These are phyloP conservation scores for Gymnocypris eckloni DNA, from an alignment of 2,797 vertebrate species.

Conservation along the genomic window DNA sequence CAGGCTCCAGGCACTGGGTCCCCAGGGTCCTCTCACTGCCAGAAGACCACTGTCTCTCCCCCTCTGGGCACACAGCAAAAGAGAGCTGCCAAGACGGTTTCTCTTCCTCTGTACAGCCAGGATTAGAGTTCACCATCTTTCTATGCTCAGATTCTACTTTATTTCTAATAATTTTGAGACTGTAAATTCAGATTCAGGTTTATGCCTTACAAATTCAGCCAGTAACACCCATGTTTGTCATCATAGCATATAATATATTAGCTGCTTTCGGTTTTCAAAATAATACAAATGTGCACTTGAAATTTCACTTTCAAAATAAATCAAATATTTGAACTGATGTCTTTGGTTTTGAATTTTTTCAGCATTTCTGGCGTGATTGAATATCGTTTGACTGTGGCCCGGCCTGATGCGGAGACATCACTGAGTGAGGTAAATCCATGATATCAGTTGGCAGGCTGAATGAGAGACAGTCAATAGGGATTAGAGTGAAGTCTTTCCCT, in stretches of 20 bases:
- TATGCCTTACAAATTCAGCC: background rate
- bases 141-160: conserved; percentile 7
- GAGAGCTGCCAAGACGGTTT: background rate
- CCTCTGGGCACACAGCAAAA: conserved; percentile 11
- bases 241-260: background rate
- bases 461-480: conserved; percentile 75
- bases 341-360: background rate
- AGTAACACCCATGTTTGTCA: background rate
- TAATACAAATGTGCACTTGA: background rate
- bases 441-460: conserved; percentile 79
- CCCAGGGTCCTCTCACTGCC: conserved; percentile 81
- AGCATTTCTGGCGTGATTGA: background rate
- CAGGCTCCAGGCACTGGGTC: conserved; percentile 73
- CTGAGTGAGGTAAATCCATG: conserved; percentile 71
- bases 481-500: conserved; percentile 75
- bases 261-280: background rate
- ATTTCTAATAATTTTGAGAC: background rate
- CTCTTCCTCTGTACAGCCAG: conserved; percentile 13
- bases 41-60: conserved; percentile 67
- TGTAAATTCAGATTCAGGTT: background rate
- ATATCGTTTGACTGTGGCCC: conserved; percentile 39
- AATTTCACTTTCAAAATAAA: background rate
- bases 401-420: conserved; percentile 67
- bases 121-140: conserved; percentile 21
- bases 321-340: background rate